phyloP scores from a whole-genome alignment of 2,888 invertebrate genomes.

The Apamea sordens region DNA sequence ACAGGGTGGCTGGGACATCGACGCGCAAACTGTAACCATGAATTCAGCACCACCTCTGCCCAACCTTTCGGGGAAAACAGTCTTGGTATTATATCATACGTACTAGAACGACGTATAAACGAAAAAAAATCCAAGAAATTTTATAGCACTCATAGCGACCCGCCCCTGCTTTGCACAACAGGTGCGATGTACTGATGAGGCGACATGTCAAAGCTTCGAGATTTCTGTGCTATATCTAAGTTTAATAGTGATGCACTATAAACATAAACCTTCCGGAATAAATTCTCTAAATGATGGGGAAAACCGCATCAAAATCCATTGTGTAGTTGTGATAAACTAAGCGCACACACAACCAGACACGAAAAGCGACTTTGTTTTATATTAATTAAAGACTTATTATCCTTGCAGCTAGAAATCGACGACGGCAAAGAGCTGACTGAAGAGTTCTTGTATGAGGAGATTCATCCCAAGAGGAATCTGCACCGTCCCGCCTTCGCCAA shows the following conservation, averaged over 20 bases:
- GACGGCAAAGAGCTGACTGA: constrained; percentile 97
- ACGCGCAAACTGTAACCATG: no score
- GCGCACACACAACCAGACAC: background rate
- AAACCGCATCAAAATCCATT: background rate
- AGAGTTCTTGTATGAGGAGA: constrained; percentile 96
- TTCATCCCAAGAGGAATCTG: constrained; percentile 97
- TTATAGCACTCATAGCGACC: background rate
- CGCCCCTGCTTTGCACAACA: no score
- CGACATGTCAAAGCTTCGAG: no score
- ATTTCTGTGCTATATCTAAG: no score
- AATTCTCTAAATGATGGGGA: background rate
- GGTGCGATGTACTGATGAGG: background rate
- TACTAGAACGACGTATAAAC: background rate
- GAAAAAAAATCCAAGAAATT: background rate
- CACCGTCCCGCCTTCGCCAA: constrained; percentile 98
- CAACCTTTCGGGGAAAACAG: no score
- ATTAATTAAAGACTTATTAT: background rate
- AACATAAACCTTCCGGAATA: background rate
- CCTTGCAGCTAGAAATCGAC: constrained; percentile 96
- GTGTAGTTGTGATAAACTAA: background rate
- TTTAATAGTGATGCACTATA: background rate
- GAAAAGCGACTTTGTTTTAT: background rate
- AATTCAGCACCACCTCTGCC: background rate
- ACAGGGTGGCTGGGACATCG: no score
- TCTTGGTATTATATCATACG: background rate